Evolutionary conservation across 2,113 vertebrate species (phyloP).

Genomic region (Hylia prasina): DNA sequence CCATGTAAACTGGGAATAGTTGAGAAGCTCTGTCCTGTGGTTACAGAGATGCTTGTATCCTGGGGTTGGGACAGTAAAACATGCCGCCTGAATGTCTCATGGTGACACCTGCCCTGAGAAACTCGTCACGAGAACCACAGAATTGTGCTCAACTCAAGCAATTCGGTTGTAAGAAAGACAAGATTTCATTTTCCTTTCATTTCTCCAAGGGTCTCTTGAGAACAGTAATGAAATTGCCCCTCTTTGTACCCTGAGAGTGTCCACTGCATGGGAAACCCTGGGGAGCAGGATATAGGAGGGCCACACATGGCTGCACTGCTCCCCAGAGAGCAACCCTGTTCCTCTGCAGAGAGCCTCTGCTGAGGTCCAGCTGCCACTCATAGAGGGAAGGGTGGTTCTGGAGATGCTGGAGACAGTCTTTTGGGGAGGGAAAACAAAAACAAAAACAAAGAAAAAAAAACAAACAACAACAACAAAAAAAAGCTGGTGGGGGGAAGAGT

Average conservation of each 20-base stretch:
- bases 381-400: not conserved
- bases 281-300: not conserved
- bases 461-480: too few species aligned
- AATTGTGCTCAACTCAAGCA: not conserved
- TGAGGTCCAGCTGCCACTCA: not conserved
- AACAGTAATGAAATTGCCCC: not conserved
- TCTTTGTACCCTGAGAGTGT: not conserved
- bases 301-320: not conserved
- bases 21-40: not conserved
- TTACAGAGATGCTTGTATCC: not conserved
- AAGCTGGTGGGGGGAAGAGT: accelerated
- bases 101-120: not conserved
- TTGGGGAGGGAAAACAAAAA: not conserved
- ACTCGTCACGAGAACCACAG: not conserved
- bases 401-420: not conserved
- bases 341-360: not conserved
- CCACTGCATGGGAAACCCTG: not conserved
- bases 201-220: not conserved
- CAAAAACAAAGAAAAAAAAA: too few species aligned
- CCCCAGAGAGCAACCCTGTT: not conserved
- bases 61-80: not conserved
- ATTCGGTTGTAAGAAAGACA: not conserved
- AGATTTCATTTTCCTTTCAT: not conserved
- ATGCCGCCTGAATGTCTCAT: not conserved
- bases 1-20: not conserved